Base-by-base conservation (phyloP, 2,888 invertebrate genomes). In the Diabrotica balteata region DNA sequence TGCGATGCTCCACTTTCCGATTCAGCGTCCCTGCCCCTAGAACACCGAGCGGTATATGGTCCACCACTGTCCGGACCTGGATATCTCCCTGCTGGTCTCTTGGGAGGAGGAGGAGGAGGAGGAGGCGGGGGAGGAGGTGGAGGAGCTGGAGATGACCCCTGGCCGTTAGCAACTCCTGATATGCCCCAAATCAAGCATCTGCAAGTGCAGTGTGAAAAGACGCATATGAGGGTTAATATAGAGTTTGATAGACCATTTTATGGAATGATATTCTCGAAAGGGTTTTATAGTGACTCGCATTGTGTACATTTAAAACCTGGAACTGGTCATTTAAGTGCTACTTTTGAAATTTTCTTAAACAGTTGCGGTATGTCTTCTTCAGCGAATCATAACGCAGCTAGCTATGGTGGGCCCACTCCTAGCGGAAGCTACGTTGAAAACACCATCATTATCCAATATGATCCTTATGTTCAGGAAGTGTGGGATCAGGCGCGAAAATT, bases 221-320 rank as follows among this genome's bases (percentile, higher is more conserved):
- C 96, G 58, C 94, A 95, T 83, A 96, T 96, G 96, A 88, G 96
- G 62, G 96, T 96, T 65, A 95, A 95, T 84, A 94, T 97, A 79
- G 96, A 96, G 84, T 97, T 96, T 85, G 96, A 96, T 83, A 89
- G 96, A 58, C 96, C 96, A 10, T 96, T 96, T 86, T 95, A 96
- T 83, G 96, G 96, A 45, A 95, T 96, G 93, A 96, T 96, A 81
- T 96, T 96, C 86, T 95, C 95, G 70, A 96, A 96, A 85, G 96
- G 94, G 67, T 94, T 93, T 86, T 95, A 95, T 85, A 94, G 94
- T 80, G 96, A 96, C 80, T 88, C 92, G 0, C 94, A 95, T 80
- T 96, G 96, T 83, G 95, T 96, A 75, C 96, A 96, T 81, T 85
- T 96, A 71, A 95, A 95, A 78, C 94, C 96, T 0, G 95, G 95